Percentiles rank a stretch among this genome's conserved stretches.
Evolutionary conservation across 2,113 vertebrate genomes (phyloP).

Genomic region (Psilopogon haemacephalus): DNA sequence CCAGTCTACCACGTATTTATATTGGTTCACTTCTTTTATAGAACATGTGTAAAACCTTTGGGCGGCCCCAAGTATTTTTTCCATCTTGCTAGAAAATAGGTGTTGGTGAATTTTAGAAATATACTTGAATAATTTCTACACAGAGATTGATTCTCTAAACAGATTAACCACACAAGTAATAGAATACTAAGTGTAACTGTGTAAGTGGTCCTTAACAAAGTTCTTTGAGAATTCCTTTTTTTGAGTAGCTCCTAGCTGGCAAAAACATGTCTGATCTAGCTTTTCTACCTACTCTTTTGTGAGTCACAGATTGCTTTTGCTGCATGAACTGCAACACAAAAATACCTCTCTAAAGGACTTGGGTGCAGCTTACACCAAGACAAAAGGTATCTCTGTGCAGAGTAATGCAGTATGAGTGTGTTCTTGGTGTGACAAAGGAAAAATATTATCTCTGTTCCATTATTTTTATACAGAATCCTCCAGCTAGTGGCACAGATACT

Average conservation of each 20-base stretch:
- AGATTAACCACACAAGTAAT: background rate
- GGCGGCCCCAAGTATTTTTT: background rate
- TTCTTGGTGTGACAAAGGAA: background rate
- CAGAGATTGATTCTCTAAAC: background rate
- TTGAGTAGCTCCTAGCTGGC: background rate
- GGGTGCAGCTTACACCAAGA: background rate
- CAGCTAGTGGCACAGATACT: background rate
- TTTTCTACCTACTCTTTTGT: background rate
- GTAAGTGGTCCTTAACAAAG: background rate
- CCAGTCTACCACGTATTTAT: background rate
- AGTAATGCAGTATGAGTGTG: background rate
- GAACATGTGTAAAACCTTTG: background rate
- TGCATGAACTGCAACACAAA: background rate
- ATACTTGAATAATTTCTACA: background rate
- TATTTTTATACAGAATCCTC: background rate
- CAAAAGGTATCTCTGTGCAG: fast-evolving
- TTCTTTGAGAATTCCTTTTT: background rate
- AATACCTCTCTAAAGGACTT: background rate
- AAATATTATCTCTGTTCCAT: background rate
- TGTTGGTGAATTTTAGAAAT: background rate
- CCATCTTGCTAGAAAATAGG: background rate
- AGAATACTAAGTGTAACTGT: background rate
- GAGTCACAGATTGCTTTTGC: background rate
- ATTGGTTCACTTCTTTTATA: background rate
- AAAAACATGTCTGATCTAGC: background rate